Conservation (phyloP, 2,113 vertebrate genomes). For the Sapayoa aenigma region DNA sequence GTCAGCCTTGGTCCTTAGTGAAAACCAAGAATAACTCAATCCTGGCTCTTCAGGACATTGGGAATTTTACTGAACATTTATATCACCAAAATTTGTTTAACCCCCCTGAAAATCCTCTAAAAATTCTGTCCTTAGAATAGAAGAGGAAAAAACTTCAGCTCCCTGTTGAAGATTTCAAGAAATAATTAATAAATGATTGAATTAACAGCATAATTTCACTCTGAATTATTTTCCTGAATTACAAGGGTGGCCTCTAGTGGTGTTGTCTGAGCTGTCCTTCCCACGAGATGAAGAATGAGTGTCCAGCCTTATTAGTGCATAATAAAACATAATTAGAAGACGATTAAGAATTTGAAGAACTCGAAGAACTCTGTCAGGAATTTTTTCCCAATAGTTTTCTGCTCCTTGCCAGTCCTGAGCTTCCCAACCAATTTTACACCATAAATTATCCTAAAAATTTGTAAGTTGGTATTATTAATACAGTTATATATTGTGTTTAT, state of each 20-base stretch:
- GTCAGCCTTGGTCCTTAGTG: not conserved
- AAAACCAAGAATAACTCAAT: not conserved
- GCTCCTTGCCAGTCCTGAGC: not conserved
- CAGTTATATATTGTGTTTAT: no score
- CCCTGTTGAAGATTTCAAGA: not conserved
- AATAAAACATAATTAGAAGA: not conserved
- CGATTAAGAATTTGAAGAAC: not conserved
- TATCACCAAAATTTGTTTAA: not conserved
- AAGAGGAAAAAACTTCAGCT: not conserved
- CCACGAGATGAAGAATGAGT: accelerated
- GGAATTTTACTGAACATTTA: not conserved
- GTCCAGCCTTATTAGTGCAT: accelerated
- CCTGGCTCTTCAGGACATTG: no score
- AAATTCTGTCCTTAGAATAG: not conserved
- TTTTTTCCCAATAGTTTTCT: not conserved
- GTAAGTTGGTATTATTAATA: accelerated
- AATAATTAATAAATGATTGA: accelerated
- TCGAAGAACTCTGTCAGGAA: not conserved
- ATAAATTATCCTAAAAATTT: not conserved
- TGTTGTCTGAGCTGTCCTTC: accelerated
- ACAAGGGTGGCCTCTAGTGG: conserved; percentile 53
- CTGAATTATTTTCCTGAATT: not conserved
- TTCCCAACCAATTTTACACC: not conserved
- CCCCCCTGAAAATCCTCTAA: not conserved
- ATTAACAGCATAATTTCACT: no score